Conservation (phyloP, 1,140 invertebrate species). For the Rhyzopertha dominica region DNA sequence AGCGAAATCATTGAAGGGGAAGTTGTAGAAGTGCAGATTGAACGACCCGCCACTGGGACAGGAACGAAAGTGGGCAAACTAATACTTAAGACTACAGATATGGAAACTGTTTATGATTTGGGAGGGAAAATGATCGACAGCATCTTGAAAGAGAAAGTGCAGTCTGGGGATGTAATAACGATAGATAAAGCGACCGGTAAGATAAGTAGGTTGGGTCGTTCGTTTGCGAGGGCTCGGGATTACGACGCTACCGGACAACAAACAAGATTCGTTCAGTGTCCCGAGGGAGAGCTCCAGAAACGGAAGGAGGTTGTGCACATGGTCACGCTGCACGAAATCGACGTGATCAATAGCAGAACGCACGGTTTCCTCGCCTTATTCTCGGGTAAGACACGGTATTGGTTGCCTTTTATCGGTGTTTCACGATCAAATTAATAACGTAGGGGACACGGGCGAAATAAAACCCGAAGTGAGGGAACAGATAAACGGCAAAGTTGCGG, state of each 20-base stretch:
- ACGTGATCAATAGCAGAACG: conserved; percentile 95
- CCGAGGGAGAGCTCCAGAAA: conserved; percentile 97
- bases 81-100: conserved; percentile 97
- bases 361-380: conserved; percentile 97
- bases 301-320: conserved; percentile 99
- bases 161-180: conserved; percentile 93
- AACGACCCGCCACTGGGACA: conserved; percentile 84
- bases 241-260: conserved; percentile 89
- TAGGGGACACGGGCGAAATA: conserved; percentile 97
- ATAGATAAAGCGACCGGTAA: conserved; percentile 98
- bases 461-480: conserved; percentile 97
- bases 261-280: conserved; percentile 95
- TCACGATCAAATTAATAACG: conserved; percentile 7
- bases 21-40: conserved; percentile 96
- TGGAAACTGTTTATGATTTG: conserved; percentile 99
- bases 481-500: conserved; percentile 96
- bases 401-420: conserved; percentile 8
- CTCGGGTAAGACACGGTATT: conserved; percentile 60
- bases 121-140: conserved; percentile 99
- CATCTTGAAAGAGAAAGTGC: conserved; percentile 94
- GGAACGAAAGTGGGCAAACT: conserved; percentile 90
- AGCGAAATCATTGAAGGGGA: conserved; percentile 99
- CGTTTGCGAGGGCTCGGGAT: conserved; percentile 92
- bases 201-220: conserved; percentile 90
- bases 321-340: conserved; percentile 96